Evolutionary conservation across 1,140 invertebrate species (phyloP).

Genomic region (Euura saliciscinereae): DNA sequence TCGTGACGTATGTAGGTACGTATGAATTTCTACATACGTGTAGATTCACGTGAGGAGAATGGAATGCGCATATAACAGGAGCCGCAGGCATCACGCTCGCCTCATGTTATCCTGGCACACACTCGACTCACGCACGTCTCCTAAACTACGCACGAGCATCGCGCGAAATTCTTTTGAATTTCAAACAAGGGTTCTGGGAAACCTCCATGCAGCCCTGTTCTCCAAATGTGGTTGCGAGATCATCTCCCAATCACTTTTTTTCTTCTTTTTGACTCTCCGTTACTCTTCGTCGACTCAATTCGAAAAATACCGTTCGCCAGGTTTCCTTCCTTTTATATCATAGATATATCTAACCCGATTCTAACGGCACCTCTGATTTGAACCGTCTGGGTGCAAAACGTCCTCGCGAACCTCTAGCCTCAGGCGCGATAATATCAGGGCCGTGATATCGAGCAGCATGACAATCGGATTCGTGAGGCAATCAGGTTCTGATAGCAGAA

Average conservation of each 20-base stretch:
- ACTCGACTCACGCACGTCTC: constrained; percentile 17
- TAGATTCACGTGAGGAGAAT: neutral
- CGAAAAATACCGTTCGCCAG: too few species aligned
- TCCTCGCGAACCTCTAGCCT: too few species aligned
- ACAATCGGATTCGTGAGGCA: too few species aligned
- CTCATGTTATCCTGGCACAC: constrained; percentile 21
- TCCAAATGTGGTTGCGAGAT: too few species aligned
- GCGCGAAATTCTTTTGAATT: neutral
- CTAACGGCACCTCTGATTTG: neutral
- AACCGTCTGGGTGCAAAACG: neutral
- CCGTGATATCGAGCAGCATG: too few species aligned
- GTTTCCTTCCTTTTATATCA: too few species aligned
- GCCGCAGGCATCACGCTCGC: neutral
- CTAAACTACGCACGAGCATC: neutral
- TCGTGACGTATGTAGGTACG: neutral
- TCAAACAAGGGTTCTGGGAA: too few species aligned
- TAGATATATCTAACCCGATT: neutral
- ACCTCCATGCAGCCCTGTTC: too few species aligned
- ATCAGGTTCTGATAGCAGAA: too few species aligned
- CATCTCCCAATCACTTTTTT: neutral
- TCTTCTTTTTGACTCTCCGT: neutral
- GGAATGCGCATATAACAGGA: constrained; percentile 9
- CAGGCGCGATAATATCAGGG: too few species aligned
- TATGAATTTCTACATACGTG: neutral
- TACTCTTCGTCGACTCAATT: too few species aligned